phyloP scores from a whole-genome alignment of 2,888 invertebrate species.

The Horisme vitalbata region DNA sequence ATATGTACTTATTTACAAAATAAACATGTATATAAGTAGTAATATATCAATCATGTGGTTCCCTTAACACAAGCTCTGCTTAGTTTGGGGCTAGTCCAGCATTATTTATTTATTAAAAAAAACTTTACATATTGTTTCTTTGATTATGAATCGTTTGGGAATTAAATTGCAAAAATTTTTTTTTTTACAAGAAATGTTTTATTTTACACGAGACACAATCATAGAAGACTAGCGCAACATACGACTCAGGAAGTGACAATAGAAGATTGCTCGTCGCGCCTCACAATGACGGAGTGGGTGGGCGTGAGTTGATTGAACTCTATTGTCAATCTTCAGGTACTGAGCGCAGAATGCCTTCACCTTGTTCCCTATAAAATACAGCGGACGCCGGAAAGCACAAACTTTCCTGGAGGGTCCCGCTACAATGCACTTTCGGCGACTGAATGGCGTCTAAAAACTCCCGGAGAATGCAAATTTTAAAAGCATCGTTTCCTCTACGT shows the following conservation, averaged over 20 bases:
- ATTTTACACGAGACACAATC: slow-evolving; percentile 12
- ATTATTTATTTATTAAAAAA: too few relatives aligned
- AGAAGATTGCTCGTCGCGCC: slow-evolving; percentile 54
- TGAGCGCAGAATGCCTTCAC: slow-evolving; percentile 49
- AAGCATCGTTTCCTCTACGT: slow-evolving; percentile 47
- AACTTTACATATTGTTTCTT: too few relatives aligned
- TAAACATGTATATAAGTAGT: too few relatives aligned
- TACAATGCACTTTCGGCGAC: slow-evolving; percentile 52
- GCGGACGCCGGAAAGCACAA: slow-evolving; percentile 43
- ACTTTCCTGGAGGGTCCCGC: slow-evolving; percentile 43
- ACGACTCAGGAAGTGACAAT: slow-evolving; percentile 64
- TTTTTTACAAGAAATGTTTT: slow-evolving; percentile 8
- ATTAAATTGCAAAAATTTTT: too few relatives aligned
- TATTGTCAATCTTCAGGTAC: slow-evolving; percentile 72
- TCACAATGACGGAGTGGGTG: slow-evolving; percentile 69
- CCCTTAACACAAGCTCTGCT: too few relatives aligned
- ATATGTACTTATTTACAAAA: too few relatives aligned
- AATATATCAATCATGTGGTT: too few relatives aligned
- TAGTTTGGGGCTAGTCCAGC: too few relatives aligned
- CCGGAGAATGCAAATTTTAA: slow-evolving; percentile 52
- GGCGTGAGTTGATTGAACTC: slow-evolving; percentile 77
- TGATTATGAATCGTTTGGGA: too few relatives aligned
- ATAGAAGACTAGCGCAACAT: slow-evolving; percentile 24
- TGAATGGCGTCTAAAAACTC: slow-evolving; percentile 52
- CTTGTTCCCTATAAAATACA: slow-evolving; percentile 43